Evolutionary conservation across 2,888 invertebrate genomes (phyloP).

Genomic region (Erebia aethiops): DNA sequence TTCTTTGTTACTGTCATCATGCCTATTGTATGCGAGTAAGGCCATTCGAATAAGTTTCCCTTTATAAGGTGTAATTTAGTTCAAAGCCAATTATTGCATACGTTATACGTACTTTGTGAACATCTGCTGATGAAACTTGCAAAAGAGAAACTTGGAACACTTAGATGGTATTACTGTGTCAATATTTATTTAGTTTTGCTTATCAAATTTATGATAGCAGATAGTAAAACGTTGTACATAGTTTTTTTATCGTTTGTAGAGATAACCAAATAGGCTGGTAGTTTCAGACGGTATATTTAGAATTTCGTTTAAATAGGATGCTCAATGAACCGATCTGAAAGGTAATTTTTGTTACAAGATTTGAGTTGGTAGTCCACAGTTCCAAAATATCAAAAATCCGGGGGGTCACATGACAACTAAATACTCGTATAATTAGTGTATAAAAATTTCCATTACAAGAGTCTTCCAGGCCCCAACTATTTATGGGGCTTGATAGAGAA

Average conservation of each 20-base stretch:
- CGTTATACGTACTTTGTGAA: constrained; percentile 18
- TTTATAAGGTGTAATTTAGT: constrained; percentile 13
- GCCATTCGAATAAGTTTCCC: neutral
- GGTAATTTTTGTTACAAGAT: too few species aligned
- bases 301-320: neutral
- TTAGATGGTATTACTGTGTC: constrained; percentile 8
- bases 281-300: neutral
- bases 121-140: constrained; percentile 41
- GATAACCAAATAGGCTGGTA: neutral
- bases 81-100: constrained; percentile 2
- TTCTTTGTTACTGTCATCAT: too few species aligned
- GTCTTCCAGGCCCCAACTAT: neutral
- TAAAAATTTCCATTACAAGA: neutral
- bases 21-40: too few species aligned
- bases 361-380: neutral
- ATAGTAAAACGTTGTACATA: constrained; percentile 27
- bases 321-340: neutral
- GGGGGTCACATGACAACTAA: neutral
- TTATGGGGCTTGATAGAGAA: neutral
- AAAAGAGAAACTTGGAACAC: constrained; percentile 40
- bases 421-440: neutral
- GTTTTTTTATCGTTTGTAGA: constrained; percentile 8
- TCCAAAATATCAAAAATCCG: neutral
- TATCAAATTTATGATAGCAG: constrained; percentile 26
- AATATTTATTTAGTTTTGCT: constrained; percentile 21